Evolutionary conservation across 2,888 invertebrate species (phyloP).

Genomic region (Tubulanus polymorphus): DNA sequence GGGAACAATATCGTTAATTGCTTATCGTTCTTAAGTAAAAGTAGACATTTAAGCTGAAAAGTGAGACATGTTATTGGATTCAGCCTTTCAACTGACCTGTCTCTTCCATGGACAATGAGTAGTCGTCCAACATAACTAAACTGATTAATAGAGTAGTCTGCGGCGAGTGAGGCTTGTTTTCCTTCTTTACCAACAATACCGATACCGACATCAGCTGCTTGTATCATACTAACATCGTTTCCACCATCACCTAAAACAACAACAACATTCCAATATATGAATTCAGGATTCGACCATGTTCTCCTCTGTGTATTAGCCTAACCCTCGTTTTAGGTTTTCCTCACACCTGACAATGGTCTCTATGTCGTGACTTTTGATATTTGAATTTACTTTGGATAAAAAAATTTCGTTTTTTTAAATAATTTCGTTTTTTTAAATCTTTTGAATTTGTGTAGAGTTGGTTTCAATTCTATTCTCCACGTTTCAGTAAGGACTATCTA

Average conservation of each 20-base stretch:
- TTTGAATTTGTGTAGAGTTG: no score
- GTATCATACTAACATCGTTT: slow-evolving; percentile 71
- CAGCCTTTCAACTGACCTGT: slow-evolving; percentile 60
- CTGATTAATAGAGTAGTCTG: slow-evolving; percentile 93
- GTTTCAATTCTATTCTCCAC: no score
- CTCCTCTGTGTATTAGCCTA: not conserved
- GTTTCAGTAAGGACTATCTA: no score
- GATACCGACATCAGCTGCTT: slow-evolving; percentile 59
- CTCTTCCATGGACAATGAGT: slow-evolving; percentile 80
- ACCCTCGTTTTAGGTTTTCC: no score
- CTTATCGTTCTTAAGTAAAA: no score
- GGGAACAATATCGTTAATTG: no score
- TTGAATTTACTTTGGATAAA: no score
- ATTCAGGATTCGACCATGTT: not conserved
- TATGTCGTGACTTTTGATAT: no score
- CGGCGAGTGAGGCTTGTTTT: slow-evolving; percentile 76
- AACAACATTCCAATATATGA: not conserved
- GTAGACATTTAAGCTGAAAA: slow-evolving; percentile 37
- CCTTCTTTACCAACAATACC: slow-evolving; percentile 56
- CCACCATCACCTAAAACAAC: slow-evolving; percentile 61
- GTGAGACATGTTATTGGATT: not conserved
- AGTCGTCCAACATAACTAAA: slow-evolving; percentile 78
- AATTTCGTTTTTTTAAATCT: no score
- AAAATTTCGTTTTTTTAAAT: no score
- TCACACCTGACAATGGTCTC: no score